phyloP scores from a whole-genome alignment of 2,113 vertebrate species.

The Galeopterus variegatus region DNA sequence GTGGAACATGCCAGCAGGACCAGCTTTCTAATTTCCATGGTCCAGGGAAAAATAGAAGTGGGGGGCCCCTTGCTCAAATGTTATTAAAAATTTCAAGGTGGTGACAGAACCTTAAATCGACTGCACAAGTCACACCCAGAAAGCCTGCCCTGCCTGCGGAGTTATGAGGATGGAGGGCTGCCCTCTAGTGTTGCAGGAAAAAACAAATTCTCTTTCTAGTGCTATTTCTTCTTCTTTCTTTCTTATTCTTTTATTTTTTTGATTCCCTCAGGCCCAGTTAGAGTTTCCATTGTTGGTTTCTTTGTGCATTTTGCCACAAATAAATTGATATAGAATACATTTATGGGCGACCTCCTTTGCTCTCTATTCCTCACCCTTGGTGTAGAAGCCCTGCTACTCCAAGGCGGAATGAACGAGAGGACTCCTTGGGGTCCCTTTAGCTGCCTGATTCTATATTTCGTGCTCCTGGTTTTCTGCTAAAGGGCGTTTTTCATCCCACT shows the following conservation, averaged over 20 bases:
- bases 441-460: not conserved
- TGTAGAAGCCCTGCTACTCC: not conserved
- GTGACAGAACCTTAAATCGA: not conserved
- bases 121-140: not conserved
- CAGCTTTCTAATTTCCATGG: not conserved
- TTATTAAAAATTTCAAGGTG: constrained; percentile 16
- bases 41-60: not conserved
- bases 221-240: not conserved
- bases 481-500: not conserved
- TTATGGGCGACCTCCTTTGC: not conserved
- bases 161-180: constrained; percentile 51
- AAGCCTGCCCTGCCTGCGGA: not conserved
- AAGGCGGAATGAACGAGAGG: not conserved
- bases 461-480: not conserved
- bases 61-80: not conserved
- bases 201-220: not conserved
- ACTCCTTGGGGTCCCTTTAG: not conserved
- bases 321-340: not conserved
- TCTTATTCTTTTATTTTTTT: fast-evolving
- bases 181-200: constrained; percentile 75
- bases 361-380: not conserved
- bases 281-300: not conserved
- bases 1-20: not conserved
- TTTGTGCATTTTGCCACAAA: not conserved
- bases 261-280: not conserved